Base-by-base conservation (phyloP, 2,797 vertebrate species). In the Lates japonicus region DNA sequence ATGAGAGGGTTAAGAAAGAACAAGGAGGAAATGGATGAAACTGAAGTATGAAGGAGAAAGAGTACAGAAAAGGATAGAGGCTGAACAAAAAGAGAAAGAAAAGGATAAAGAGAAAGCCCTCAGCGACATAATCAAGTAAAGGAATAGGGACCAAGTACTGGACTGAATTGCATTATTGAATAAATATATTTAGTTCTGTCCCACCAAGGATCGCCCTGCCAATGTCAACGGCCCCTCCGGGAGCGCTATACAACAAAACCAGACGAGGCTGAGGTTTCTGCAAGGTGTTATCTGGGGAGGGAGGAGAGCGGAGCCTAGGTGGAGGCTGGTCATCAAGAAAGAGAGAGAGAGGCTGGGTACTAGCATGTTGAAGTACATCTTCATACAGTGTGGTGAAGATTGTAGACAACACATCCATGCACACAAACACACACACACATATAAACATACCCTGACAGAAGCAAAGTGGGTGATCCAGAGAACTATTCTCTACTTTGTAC, bases 311-410 rank as follows among this genome's bases (percentile, higher is more conserved):
- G 35, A 58, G 77, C 46, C 68, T 75, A 62, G 85, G n/a, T 78
- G 69, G 55, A 60, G 41, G 74, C 87, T 48, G 81, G n/a, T n/a
- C n/a, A n/a, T 72, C 57, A 37, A 46, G 12, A 49, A 29, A 22
- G 49, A 69, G 52, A 78, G 70, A 65, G 49, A 13, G 25, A 69
- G 29, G 74, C 62, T 0, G n/a, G n/a, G 7, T 29, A 0, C 3
- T 73, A 1, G 72, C 61, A 76, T 70, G 25, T 64, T 67, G 69
- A 74, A 25, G 61, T 3, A 42, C 22, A 31, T 13, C 13, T 63
- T 16, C 65, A 68, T n/a, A n/a, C n/a, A n/a, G n/a, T n/a, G n/a
- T n/a, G n/a, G n/a, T n/a, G n/a, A n/a, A n/a, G n/a, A n/a, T n/a
- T 55, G 41, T 3, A 16, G 52, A 78, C 52, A 42, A 37, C 63